phyloP scores from a whole-genome alignment of 2,888 invertebrate species.

The Syrista parreyssii region DNA sequence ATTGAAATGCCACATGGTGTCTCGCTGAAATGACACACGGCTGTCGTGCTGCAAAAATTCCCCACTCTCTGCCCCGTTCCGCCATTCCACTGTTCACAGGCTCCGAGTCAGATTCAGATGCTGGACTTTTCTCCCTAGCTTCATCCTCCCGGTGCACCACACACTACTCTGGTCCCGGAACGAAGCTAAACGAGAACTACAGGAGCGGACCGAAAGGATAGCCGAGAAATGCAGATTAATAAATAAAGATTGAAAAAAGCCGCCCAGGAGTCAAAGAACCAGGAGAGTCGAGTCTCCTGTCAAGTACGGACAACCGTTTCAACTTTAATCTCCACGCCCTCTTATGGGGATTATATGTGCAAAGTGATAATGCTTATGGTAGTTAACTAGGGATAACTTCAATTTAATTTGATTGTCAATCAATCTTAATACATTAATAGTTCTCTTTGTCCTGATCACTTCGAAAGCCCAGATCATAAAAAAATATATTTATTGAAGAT shows the following conservation, averaged over 20 bases:
- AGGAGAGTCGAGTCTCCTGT: slow-evolving; percentile 13
- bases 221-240: slow-evolving; percentile 26
- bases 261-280: slow-evolving; percentile 6
- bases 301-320: slow-evolving; percentile 23
- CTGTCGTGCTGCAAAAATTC: slow-evolving; percentile 37
- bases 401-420: background rate
- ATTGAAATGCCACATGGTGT: slow-evolving; percentile 64
- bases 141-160: background rate
- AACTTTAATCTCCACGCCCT: slow-evolving; percentile 18
- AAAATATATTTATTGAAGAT: background rate
- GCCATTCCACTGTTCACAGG: background rate
- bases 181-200: background rate
- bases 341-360: slow-evolving; percentile 25
- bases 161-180: slow-evolving; percentile 2
- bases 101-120: background rate
- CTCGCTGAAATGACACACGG: slow-evolving; percentile 62
- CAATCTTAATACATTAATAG: background rate
- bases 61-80: background rate
- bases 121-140: background rate
- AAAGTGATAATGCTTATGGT: slow-evolving; percentile 4
- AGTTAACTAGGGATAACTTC: background rate
- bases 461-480: background rate
- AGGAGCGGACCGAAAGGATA: slow-evolving; percentile 11
- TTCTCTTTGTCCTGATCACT: background rate
- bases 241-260: slow-evolving; percentile 20